Evolutionary conservation across 2,888 invertebrate genomes (phyloP).

Genomic region (Synanthedon tipuliformis): DNA sequence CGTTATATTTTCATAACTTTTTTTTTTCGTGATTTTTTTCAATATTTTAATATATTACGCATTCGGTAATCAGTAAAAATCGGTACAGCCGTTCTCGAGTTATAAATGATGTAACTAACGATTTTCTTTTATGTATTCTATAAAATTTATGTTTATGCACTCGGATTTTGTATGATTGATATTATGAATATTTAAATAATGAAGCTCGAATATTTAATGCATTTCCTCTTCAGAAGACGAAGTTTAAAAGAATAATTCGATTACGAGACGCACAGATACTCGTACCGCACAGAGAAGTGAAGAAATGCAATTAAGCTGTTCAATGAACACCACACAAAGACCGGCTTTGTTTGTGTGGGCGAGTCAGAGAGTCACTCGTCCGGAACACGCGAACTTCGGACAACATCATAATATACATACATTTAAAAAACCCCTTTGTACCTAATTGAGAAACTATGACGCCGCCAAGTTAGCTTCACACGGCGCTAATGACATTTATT

Average conservation of each 20-base stretch:
- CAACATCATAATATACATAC: conserved; percentile 13
- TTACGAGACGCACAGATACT: conserved; percentile 40
- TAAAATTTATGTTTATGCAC: too few species aligned
- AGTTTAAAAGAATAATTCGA: conserved; percentile 33
- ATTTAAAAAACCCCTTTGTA: conserved; percentile 2
- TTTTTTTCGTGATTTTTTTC: too few species aligned
- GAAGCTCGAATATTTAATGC: background rate
- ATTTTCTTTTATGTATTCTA: too few species aligned
- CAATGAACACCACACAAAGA: conserved; percentile 52
- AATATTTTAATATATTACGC: too few species aligned
- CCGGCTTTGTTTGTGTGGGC: conserved; percentile 46
- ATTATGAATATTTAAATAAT: too few species aligned
- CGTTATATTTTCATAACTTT: too few species aligned
- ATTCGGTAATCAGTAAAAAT: too few species aligned
- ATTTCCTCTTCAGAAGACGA: conserved; percentile 9
- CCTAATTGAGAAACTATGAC: background rate
- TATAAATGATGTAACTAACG: too few species aligned
- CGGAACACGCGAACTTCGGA: conserved; percentile 32
- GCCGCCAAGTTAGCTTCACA: conserved; percentile 3
- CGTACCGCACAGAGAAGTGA: conserved; percentile 39
- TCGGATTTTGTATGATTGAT: too few species aligned
- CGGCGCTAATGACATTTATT: conserved; percentile 44
- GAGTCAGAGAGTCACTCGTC: conserved; percentile 32
- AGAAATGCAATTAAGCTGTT: conserved; percentile 60
- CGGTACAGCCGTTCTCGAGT: too few species aligned